Conservation (phyloP, 1,140 invertebrate species). For the Drosophila virilis region DNA sequence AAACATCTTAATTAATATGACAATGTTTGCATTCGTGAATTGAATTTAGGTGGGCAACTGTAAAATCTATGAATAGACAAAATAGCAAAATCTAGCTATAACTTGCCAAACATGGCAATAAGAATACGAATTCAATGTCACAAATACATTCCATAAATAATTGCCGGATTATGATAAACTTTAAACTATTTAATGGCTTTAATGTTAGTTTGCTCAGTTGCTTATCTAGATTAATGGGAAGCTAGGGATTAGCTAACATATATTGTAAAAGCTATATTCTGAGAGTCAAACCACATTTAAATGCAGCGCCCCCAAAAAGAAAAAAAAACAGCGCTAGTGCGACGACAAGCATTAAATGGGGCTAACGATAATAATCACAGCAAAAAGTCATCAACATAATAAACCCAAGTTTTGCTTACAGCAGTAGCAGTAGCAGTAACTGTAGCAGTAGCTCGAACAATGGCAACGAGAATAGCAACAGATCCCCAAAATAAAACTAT, state of each 20-base stretch:
- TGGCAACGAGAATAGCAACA: conserved; percentile 21
- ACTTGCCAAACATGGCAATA: no score
- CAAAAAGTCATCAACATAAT: conserved; percentile 80
- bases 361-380: conserved; percentile 75
- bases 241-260: not conserved
- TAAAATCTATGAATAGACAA: not conserved
- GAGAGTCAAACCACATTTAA: not conserved
- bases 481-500: conserved; percentile 52
- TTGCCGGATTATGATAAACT: no score
- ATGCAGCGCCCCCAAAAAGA: not conserved
- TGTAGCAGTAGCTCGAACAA: conserved; percentile 44
- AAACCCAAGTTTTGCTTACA: conserved; percentile 69
- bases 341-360: conserved; percentile 68
- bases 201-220: not conserved
- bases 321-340: conserved; percentile 55
- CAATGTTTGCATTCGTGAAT: conserved; percentile 18
- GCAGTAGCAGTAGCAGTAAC: conserved; percentile 24
- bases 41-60: conserved; percentile 5
- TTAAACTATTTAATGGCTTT: not conserved
- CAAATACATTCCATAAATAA: no score
- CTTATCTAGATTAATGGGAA: not conserved
- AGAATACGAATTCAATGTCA: no score
- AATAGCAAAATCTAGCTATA: no score
- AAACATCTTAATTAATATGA: conserved; percentile 17
- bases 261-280: no score